Evolutionary conservation across 2,797 vertebrate species (phyloP), one percentile per base, ranked within the genome.

Genomic region (Oceanodroma leucorhoa): DNA sequence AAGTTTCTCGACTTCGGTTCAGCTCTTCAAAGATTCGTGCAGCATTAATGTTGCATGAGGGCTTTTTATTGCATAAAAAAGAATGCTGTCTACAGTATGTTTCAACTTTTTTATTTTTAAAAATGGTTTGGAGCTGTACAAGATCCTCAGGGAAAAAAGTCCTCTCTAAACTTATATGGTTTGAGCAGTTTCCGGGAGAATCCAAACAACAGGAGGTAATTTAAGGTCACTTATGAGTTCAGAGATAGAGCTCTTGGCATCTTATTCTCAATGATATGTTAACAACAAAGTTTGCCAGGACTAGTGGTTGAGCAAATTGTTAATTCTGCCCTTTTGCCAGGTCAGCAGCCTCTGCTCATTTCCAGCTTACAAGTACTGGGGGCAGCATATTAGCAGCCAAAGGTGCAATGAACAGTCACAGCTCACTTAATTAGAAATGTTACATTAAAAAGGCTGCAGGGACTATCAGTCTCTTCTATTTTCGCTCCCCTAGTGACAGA

Each of bases 191-290:
- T 84, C 77, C 1, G 0, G 11, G 34, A 90, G n/a, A 93, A 89
- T 79, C 18, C 55, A 87, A 93, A 66, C 23, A 83, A 29, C 7
- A 6, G 23, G 43, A 90, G 71, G 77, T 27, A 90, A 90, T 64
- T 79, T 51, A 76, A 84, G 51, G 86, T 82, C 55, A 73, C 15
- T 88, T 45, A 9, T 1, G n/a, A 84, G 40, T 80, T 95, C 70
- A 90, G 1, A 24, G 50, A 82, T 32, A 45, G 22, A n/a, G 9
- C 17, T 62, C n/a, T 62, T 83, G 50, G n/a, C 61, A 83, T 81
- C 34, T 40, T 61, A 18, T 27, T 78, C 46, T 43, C 32, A 73
- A 84, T 24, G 61, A 30, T 22, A 22, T 41, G 48, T 22, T 79
- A 83, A 78, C 9, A 89, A 51, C 8, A 13, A 81, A 62, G 10